Conservation (phyloP, 2,797 vertebrate genomes). For the Labeo calbasu region DNA sequence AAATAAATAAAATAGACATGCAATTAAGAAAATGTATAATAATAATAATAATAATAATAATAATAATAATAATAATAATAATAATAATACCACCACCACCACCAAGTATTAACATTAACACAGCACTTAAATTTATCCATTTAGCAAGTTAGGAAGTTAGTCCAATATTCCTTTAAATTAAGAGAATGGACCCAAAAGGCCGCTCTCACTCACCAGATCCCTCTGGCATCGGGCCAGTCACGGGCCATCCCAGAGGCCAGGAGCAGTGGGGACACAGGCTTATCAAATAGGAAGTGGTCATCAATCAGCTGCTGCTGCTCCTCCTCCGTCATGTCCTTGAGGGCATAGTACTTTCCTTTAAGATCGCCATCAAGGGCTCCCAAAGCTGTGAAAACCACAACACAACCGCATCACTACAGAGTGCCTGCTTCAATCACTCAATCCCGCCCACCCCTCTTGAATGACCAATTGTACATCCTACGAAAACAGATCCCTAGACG, state of each 20-base stretch:
- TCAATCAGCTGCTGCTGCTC: conserved; percentile 90
- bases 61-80: too few species aligned
- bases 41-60: too few species aligned
- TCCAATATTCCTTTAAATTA: background rate
- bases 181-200: background rate
- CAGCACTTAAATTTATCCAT: background rate
- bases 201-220: conserved; percentile 81
- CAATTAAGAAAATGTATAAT: too few species aligned
- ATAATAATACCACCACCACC: too few species aligned
- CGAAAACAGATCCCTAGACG: background rate
- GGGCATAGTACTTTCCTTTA: conserved; percentile 85
- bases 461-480: background rate
- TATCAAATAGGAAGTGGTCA: conserved; percentile 90
- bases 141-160: background rate
- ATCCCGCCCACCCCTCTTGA: background rate
- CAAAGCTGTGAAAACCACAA: conserved; percentile 72
- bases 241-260: conserved; percentile 88
- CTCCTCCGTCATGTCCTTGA: conserved; percentile 87
- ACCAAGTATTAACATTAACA: background rate
- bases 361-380: conserved; percentile 84
- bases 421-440: background rate
- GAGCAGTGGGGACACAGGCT: conserved; percentile 87
- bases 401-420: background rate
- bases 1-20: too few species aligned
- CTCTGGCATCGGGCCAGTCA: conserved; percentile 88